A percentile compares a stretch with the other conserved stretches of the same genome.
Evolutionary conservation across 2,797 vertebrate species (phyloP).

Genomic region (Rallus crepitans): DNA sequence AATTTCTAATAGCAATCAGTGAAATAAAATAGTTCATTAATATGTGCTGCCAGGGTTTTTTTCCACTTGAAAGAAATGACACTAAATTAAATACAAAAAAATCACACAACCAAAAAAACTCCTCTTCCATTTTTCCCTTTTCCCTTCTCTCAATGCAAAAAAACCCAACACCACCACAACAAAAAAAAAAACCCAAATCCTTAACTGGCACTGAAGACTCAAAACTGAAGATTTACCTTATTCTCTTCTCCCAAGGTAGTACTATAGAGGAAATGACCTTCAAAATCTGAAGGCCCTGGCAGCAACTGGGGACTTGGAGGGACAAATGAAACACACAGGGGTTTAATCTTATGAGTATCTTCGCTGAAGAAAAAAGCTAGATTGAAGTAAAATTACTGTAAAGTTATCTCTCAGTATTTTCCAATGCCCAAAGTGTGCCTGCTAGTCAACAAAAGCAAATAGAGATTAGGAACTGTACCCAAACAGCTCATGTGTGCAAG

Average conservation of each 20-base stretch:
- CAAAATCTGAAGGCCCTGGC: neutral
- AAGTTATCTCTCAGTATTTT: neutral
- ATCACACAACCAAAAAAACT: neutral
- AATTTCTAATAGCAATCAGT: conserved; percentile 23
- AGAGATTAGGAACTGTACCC: neutral
- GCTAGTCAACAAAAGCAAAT: neutral
- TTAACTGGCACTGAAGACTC: neutral
- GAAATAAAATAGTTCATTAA: neutral
- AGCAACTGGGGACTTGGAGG: neutral
- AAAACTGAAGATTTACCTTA: conserved; percentile 27
- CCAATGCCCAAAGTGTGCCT: neutral
- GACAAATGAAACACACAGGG: neutral
- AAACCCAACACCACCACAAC: too few relatives aligned
- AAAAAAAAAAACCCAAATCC: neutral
- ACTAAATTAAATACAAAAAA: neutral
- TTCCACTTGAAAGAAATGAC: neutral
- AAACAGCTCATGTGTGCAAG: neutral
- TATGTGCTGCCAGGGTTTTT: neutral
- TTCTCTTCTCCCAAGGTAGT: neutral
- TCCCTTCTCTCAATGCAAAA: neutral
- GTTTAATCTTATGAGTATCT: neutral
- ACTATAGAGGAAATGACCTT: conserved; percentile 30
- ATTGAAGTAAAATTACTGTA: neutral
- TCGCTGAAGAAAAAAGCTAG: neutral
- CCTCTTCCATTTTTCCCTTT: neutral